Evolutionary conservation across 1,140 invertebrate genomes (phyloP).

Genomic region (Brachionus paranguensis): DNA sequence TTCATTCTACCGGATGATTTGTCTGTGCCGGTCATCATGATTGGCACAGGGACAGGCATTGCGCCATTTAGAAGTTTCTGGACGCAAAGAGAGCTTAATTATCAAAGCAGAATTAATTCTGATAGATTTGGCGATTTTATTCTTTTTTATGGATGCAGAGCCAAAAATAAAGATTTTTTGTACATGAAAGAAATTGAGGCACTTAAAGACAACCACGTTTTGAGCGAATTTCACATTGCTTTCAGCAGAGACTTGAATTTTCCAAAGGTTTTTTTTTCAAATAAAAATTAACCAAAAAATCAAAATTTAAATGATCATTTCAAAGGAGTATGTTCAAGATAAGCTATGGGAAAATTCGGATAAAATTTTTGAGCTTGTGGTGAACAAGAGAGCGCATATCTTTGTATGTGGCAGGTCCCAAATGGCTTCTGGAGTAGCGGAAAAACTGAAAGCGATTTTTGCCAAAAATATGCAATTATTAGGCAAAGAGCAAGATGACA

Average conservation of each 20-base stretch:
- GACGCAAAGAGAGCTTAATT: neutral
- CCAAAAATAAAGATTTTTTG: slow-evolving; percentile 69
- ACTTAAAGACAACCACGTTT: slow-evolving; percentile 66
- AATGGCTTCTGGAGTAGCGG: slow-evolving; percentile 94
- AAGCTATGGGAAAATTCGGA: slow-evolving; percentile 78
- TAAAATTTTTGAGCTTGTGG: slow-evolving; percentile 85
- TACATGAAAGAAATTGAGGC: slow-evolving; percentile 75
- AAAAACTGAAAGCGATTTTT: slow-evolving; percentile 63
- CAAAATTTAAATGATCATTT: too few species aligned
- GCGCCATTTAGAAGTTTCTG: slow-evolving; percentile 38
- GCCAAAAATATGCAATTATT: neutral
- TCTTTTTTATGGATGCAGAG: slow-evolving; percentile 84
- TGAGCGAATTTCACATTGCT: slow-evolving; percentile 74
- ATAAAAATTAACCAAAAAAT: too few species aligned
- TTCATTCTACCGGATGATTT: neutral
- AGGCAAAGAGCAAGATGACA: too few species aligned
- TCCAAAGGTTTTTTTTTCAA: slow-evolving; percentile 47
- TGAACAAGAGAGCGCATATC: slow-evolving; percentile 84
- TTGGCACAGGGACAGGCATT: slow-evolving; percentile 13
- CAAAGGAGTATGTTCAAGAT: slow-evolving; percentile 85
- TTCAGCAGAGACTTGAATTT: slow-evolving; percentile 73
- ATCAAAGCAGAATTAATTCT: neutral
- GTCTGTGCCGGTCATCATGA: slow-evolving; percentile 28
- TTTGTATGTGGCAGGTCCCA: slow-evolving; percentile 96
- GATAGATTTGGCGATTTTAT: slow-evolving; percentile 67